These are phyloP conservation scores for Apamea crenata DNA, from an alignment of 2,888 invertebrate species.

Conservation along the genomic window DNA sequence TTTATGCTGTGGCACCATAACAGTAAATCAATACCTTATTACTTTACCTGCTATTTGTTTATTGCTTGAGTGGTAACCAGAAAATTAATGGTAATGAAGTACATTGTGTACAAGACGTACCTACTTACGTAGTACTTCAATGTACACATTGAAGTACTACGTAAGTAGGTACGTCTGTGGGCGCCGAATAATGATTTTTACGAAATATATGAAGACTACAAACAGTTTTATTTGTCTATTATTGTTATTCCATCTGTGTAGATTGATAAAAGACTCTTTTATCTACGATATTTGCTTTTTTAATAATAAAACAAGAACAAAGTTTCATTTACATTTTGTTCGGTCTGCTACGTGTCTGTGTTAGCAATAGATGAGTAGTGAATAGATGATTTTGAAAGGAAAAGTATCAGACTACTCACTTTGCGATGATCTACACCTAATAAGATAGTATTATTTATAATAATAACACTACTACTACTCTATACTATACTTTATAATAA, in stretches of 20 bases:
- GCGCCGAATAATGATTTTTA: background rate
- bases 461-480: too few species aligned
- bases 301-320: background rate
- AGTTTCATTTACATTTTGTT: background rate
- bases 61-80: slow-evolving; percentile 2
- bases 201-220: slow-evolving; percentile 8
- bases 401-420: background rate
- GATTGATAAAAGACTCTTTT: background rate
- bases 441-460: background rate
- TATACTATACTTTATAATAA: too few species aligned
- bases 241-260: background rate
- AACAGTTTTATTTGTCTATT: slow-evolving; percentile 1
- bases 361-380: background rate
- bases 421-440: slow-evolving; percentile 1
- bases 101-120: too few species aligned
- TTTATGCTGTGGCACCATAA: slow-evolving; percentile 30
- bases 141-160: slow-evolving; percentile 8
- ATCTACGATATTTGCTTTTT: background rate
- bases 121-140: too few species aligned
- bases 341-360: background rate
- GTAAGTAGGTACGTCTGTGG: background rate
- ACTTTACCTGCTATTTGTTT: slow-evolving; percentile 23
- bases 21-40: slow-evolving; percentile 25
- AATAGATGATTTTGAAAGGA: background rate
- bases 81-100: slow-evolving; percentile 19